Conservation (phyloP, 2,888 invertebrate species). For the Choreutis nemorana region DNA sequence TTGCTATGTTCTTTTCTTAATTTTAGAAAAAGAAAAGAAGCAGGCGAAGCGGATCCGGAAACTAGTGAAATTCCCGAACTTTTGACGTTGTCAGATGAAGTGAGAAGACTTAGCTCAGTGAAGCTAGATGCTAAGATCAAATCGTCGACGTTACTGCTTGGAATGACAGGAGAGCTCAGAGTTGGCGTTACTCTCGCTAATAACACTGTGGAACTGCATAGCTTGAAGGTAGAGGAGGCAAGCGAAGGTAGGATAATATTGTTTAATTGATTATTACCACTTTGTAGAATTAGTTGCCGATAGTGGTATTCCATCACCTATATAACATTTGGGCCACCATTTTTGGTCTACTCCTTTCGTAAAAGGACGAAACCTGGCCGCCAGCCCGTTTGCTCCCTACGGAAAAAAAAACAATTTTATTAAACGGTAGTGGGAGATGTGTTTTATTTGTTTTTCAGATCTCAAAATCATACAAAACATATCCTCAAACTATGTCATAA, state of each 20-base stretch:
- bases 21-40: slow-evolving; percentile 41
- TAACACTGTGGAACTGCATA: slow-evolving; percentile 79
- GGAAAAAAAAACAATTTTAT: no score
- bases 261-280: no score
- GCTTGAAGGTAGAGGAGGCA: slow-evolving; percentile 57
- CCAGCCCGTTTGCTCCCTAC: no score
- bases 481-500: no score
- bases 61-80: slow-evolving; percentile 31
- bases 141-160: slow-evolving; percentile 73
- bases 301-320: no score
- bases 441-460: no score
- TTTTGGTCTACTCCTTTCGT: no score
- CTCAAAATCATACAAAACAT: no score
- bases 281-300: no score
- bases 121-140: slow-evolving; percentile 75
- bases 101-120: slow-evolving; percentile 71
- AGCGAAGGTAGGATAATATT: slow-evolving; percentile 66
- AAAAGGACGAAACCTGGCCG: no score
- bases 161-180: slow-evolving; percentile 75
- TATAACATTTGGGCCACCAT: no score
- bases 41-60: slow-evolving; percentile 32
- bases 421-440: no score
- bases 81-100: slow-evolving; percentile 75
- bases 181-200: slow-evolving; percentile 72
- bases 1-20: background rate